Evolutionary conservation across 1,140 invertebrate genomes (phyloP).

Genomic region (Hydropsyche tenuis): DNA sequence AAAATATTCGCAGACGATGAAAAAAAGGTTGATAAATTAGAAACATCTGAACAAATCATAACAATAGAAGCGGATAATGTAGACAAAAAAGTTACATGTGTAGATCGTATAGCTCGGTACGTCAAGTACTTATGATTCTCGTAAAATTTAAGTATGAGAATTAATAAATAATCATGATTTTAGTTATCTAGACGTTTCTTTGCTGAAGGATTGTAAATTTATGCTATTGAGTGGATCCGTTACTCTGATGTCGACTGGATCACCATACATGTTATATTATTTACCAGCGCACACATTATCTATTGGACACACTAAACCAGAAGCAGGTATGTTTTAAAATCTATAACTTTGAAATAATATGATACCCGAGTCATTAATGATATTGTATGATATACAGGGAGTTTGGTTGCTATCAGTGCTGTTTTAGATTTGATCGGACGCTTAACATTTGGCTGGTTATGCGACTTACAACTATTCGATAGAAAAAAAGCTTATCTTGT

Average conservation of each 20-base stretch:
- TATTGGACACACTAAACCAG: slow-evolving; percentile 70
- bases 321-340: slow-evolving; percentile 60
- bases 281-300: slow-evolving; percentile 74
- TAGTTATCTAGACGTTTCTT: slow-evolving; percentile 71
- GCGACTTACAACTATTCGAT: slow-evolving; percentile 74
- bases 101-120: slow-evolving; percentile 41
- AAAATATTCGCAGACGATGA: slow-evolving; percentile 26
- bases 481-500: slow-evolving; percentile 73
- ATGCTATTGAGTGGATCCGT: slow-evolving; percentile 75
- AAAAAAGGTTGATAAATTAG: slow-evolving; percentile 12
- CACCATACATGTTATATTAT: slow-evolving; percentile 77
- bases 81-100: slow-evolving; percentile 38
- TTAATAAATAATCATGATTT: slow-evolving; percentile 31
- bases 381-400: slow-evolving; percentile 57
- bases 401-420: slow-evolving; percentile 75
- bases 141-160: no score
- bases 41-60: not conserved
- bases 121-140: no score
- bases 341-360: slow-evolving; percentile 9
- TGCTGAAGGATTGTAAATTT: slow-evolving; percentile 73
- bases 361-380: slow-evolving; percentile 3
- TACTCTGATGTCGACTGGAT: slow-evolving; percentile 76
- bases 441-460: slow-evolving; percentile 73
- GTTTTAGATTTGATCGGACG: slow-evolving; percentile 73
- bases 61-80: slow-evolving; percentile 43